Base-by-base conservation (phyloP, 2,113 vertebrate species). In the Rhinichthys klamathensis region DNA sequence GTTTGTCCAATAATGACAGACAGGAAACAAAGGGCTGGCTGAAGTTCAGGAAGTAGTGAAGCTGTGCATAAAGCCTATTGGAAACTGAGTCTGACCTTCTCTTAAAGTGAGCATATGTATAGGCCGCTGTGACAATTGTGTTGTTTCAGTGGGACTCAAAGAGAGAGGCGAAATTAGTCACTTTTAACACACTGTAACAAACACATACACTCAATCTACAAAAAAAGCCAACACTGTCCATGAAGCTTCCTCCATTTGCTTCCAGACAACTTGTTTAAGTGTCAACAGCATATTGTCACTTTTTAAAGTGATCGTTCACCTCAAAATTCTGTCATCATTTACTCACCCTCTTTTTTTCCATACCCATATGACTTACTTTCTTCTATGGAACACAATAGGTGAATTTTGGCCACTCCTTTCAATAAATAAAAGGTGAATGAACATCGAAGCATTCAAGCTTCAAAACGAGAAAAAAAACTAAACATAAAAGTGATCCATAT, bases 141-240 rank as follows among this genome's bases (percentile, higher is more conserved):
- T 83, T 38, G 49, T 58, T 83, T 9, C 69, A 74, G 56, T 46
- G 69, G 54, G 30, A 27, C 35, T 74, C 32, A 73, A 46, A 65
- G 13, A 80, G 5, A 78, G 51, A 25, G 3, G 32, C 46, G 11
- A 79, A 32, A 72, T 58, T 12, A 5, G 56, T 70, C 3, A 25
- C 56, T 18, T 84, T 61, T 63, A 25, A 30, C 56, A 61, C 41
- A 49, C 72, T 51, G 21, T 35, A 35, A 69, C 30, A 69, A 2
- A 69, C 16, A 4, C 8, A 60, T 1, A 10, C 63, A 35, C 30
- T 35, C 65, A 67, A 30, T 18, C 7, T 16, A 35, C 27, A 35
- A 67, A 67, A n/a, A 49, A 67, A 35, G 16, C 18, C 30, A 32
- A 67, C 25, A 8, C 23, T 7, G 54, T n/a, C 16, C 27, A 61